Evolutionary conservation across 2,888 invertebrate genomes (phyloP).

Genomic region (Drosophila mayaguana): DNA sequence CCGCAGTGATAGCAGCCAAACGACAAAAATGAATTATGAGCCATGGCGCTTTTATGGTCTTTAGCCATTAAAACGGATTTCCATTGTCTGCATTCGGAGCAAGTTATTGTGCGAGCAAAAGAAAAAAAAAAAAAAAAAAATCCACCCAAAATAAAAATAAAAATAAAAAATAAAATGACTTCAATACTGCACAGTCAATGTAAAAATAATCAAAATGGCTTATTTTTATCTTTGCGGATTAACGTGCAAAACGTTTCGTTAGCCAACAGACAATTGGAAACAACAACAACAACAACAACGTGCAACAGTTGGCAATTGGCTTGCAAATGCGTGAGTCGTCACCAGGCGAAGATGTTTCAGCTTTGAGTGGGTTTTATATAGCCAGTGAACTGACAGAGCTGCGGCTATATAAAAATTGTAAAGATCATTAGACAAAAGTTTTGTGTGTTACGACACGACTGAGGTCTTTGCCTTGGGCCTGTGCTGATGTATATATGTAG

Average conservation of each 20-base stretch:
- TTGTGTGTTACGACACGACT: slow-evolving; percentile 45
- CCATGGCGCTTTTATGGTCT: slow-evolving; percentile 75
- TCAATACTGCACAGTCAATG: slow-evolving; percentile 31
- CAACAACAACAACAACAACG: slow-evolving; percentile 12
- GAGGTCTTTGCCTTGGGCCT: slow-evolving; percentile 30
- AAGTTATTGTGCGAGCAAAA: slow-evolving; percentile 36
- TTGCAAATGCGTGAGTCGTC: slow-evolving; percentile 67
- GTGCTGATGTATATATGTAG: slow-evolving; percentile 22
- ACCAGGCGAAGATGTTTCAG: slow-evolving; percentile 43
- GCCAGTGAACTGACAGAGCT: slow-evolving; percentile 11
- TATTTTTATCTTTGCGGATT: slow-evolving; percentile 31
- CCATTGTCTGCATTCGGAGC: slow-evolving; percentile 60
- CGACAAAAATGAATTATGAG: slow-evolving; percentile 70
- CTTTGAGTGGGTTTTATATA: slow-evolving; percentile 44
- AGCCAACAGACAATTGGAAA: slow-evolving; percentile 38
- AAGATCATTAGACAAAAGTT: slow-evolving; percentile 50
- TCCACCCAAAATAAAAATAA: slow-evolving; percentile 36
- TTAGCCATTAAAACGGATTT: slow-evolving; percentile 72
- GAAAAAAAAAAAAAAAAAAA: slow-evolving; percentile 28
- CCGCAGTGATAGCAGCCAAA: slow-evolving; percentile 38
- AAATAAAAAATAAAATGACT: slow-evolving; percentile 2
- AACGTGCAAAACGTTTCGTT: slow-evolving; percentile 33
- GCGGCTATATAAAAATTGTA: slow-evolving; percentile 36
- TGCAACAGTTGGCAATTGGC: slow-evolving; percentile 59
- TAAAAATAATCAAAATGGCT: slow-evolving; percentile 61